A percentile compares a stretch with the other conserved stretches of the same genome.
Conservation (phyloP, 1,140 invertebrate species). For the Zaprionus inermis region DNA sequence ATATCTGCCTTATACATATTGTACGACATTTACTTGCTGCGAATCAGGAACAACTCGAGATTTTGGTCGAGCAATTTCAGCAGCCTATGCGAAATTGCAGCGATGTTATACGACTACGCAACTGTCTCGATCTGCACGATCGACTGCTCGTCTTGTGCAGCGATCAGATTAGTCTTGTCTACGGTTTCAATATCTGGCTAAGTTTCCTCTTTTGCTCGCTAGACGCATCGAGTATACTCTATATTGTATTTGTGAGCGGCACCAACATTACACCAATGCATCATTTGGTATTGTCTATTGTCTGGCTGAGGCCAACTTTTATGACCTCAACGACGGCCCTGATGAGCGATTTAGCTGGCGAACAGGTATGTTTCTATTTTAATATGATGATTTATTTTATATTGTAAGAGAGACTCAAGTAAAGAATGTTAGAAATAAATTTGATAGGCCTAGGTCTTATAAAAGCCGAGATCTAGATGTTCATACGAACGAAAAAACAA, state of each 20-base stretch:
- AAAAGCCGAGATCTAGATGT: no score
- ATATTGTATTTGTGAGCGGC: slow-evolving; percentile 50
- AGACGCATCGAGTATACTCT: slow-evolving; percentile 60
- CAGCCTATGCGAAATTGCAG: slow-evolving; percentile 36
- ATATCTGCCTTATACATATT: slow-evolving; percentile 62
- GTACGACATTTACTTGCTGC: slow-evolving; percentile 36
- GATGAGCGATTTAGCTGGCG: slow-evolving; percentile 51
- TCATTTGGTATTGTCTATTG: slow-evolving; percentile 15
- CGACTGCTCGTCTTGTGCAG: slow-evolving; percentile 59
- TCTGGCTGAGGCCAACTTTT: slow-evolving; percentile 63
- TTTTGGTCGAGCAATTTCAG: slow-evolving; percentile 24
- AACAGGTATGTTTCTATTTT: slow-evolving; percentile 59
- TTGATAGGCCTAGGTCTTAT: no score
- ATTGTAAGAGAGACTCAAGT: no score
- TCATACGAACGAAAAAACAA: no score
- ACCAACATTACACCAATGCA: background rate
- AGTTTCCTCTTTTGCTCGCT: slow-evolving; percentile 59
- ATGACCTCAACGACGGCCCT: slow-evolving; percentile 51
- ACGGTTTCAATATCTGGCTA: slow-evolving; percentile 61
- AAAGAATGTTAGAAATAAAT: no score
- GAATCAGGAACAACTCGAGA: slow-evolving; percentile 49
- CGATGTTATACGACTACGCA: slow-evolving; percentile 37
- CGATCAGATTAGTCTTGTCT: slow-evolving; percentile 65
- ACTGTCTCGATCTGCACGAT: slow-evolving; percentile 63
- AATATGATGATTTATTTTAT: no score